Base-by-base conservation (phyloP, 2,797 vertebrate genomes). In the Thunnus albacares region DNA sequence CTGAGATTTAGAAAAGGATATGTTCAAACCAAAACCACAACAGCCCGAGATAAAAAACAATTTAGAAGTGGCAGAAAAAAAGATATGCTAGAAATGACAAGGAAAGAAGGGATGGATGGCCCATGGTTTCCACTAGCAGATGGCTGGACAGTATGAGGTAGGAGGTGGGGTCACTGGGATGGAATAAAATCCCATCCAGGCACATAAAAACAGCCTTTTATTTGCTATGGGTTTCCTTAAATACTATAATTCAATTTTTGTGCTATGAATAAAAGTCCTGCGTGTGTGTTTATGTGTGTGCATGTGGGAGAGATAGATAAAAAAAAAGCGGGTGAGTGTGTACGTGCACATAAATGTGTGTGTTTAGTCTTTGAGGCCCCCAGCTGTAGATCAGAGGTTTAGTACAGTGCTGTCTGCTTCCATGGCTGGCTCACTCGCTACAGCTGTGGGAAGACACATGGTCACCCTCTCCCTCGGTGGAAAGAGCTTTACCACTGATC, bases 131-230 rank as follows among this genome's bases (percentile, higher is more conserved):
- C 71, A 60, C 62, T 9, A 82, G 75, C 92, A 93, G 90, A 92
- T 91, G 90, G 90, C 81, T 75, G 82, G 84, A 83, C 87, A 84
- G 87, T 87, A 70, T 84, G 90, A 89, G 85, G 85, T 77, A 68
- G 81, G 87, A 90, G 89, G 90, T 82, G 89, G 84, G 85, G 90
- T 89, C 88, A 81, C 0, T 77, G 78, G 55, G 49, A 79, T 55
- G 75, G 77, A 87, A 80, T 73, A 64, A 84, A 90, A 88, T 81
- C 85, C 80, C 78, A 88, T 84, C 79, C 55, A 49, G 71, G 74
- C 3, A 35, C 75, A 87, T 85, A 77, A 90, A 91, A 88, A 84
- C 75, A 81, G 66, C 52, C 66, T 87, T 92, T 85, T 79, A 87
- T 81, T 90, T 80, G 75, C 68, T 78, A 58, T 30, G n/a, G 74